These are phyloP conservation scores for Murina feae DNA, from an alignment of 2,113 vertebrate species.

Conservation along the genomic window DNA sequence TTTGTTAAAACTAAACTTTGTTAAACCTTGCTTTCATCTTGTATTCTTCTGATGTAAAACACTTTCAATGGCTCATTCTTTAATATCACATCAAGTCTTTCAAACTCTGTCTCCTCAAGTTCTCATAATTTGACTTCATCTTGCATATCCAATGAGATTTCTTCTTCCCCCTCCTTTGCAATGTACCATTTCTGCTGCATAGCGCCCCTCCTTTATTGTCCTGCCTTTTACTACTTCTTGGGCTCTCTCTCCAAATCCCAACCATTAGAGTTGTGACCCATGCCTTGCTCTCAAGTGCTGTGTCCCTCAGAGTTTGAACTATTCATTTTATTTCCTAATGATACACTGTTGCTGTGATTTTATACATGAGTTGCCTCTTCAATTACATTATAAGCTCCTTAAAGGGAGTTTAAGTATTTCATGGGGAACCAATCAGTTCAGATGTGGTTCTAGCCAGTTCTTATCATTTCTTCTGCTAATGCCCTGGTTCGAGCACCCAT, in stretches of 20 bases:
- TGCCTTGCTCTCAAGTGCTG: neutral
- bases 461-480: neutral
- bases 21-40: neutral
- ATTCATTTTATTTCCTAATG: neutral
- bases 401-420: neutral
- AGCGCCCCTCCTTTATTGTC: neutral
- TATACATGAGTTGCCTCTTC: neutral
- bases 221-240: neutral
- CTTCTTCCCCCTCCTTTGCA: rapidly evolving
- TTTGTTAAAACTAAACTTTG: neutral
- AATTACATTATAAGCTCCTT: neutral
- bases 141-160: neutral
- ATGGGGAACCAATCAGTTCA: neutral
- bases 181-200: neutral
- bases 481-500: neutral
- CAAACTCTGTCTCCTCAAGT: neutral
- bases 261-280: neutral
- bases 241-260: neutral
- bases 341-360: neutral
- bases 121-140: neutral
- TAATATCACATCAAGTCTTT: neutral
- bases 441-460: neutral
- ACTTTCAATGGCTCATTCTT: neutral
- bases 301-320: neutral
- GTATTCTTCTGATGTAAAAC: neutral